Percentiles rank a stretch among this genome's conserved stretches.
Conservation (phyloP, 2,113 vertebrate genomes). For the Equus quagga region DNA sequence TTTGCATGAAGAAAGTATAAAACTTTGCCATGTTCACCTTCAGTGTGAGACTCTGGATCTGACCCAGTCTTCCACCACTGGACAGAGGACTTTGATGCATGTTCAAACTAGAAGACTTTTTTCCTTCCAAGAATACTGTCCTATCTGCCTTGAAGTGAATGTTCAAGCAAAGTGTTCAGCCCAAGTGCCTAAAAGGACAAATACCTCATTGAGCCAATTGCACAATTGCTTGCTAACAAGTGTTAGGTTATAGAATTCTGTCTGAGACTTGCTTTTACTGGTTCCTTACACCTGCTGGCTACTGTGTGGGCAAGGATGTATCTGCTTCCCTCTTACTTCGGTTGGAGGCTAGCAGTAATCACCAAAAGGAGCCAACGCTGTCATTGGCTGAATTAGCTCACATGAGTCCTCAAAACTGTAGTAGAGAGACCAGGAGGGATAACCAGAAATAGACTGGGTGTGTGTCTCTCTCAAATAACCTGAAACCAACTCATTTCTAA, state of each 20-base stretch:
- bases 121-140: neutral
- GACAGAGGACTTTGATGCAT: neutral
- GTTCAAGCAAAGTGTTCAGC: neutral
- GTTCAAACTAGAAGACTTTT: neutral
- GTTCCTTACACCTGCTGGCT: neutral
- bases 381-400: neutral
- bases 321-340: neutral
- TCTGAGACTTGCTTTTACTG: neutral
- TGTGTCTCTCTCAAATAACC: neutral
- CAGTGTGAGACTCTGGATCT: neutral
- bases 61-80: neutral
- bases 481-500: neutral
- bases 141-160: neutral
- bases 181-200: neutral
- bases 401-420: neutral
- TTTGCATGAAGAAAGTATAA: neutral
- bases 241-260: neutral
- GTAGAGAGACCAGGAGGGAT: neutral
- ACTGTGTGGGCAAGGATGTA: neutral
- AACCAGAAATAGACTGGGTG: neutral
- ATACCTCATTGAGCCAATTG: neutral
- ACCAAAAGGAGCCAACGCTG: neutral
- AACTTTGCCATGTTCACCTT: neutral
- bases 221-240: neutral
- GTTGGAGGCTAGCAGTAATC: neutral